A percentile compares a stretch with the other conserved stretches of the same genome.
These are phyloP conservation scores for Echinarachnius parma DNA, from an alignment of 53 echinoderm and acorn worm species.

Conservation along the genomic window DNA sequence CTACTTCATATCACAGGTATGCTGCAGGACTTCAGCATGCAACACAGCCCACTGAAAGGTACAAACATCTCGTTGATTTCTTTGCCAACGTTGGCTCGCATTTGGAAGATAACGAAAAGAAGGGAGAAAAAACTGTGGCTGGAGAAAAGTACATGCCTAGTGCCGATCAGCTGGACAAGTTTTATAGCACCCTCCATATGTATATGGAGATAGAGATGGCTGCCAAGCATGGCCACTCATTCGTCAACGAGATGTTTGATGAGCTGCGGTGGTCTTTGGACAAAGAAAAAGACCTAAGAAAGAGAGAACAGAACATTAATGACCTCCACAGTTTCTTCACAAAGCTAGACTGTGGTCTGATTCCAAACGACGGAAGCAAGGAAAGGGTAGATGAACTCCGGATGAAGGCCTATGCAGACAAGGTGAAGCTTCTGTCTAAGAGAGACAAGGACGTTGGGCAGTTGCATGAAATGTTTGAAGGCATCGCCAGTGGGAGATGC, in stretches of 20 bases:
- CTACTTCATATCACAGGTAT: conserved; percentile 66
- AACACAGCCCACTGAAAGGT: conserved; percentile 52
- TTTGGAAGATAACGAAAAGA: conserved; percentile 48
- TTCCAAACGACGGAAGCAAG: conserved; percentile 27
- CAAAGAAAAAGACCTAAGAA: conserved; percentile 53
- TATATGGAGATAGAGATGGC: conserved; percentile 71
- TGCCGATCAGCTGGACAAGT: conserved; percentile 53
- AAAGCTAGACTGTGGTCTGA: conserved; percentile 62
- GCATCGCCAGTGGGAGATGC: conserved; percentile 46
- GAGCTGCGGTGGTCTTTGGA: conserved; percentile 50
- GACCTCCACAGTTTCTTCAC: conserved; percentile 68
- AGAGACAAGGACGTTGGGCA: conserved; percentile 57
- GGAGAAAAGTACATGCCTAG: conserved; percentile 69
- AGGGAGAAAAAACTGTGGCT: conserved; percentile 37
- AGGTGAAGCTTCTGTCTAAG: conserved; percentile 48
- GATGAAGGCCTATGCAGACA: conserved; percentile 53
- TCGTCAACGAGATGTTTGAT: conserved; percentile 42
- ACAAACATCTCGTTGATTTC: conserved; percentile 63
- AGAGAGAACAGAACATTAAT: conserved; percentile 57
- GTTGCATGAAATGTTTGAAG: conserved; percentile 64
- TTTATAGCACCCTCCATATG: conserved; percentile 62
- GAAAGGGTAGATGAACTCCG: conserved; percentile 52
- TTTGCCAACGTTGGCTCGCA: conserved; percentile 56
- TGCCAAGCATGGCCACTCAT: conserved; percentile 38
- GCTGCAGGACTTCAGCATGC: conserved; percentile 62